Conservation (phyloP, 2,113 vertebrate genomes). For the Gorsachius goisagi region DNA sequence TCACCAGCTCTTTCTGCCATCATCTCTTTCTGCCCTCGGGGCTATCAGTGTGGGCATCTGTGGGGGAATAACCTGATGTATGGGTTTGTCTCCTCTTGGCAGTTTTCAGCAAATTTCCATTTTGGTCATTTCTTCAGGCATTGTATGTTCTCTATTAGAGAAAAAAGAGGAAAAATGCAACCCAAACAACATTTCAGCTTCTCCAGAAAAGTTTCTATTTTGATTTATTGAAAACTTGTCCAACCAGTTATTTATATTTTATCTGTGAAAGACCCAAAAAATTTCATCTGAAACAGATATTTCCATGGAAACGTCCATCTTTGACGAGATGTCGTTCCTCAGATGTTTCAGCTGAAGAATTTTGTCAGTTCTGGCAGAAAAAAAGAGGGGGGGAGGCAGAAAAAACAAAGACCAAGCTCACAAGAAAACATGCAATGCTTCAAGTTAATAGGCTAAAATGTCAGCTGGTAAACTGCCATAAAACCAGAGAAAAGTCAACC, state of each 20-base stretch:
- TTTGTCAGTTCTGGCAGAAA: slow-evolving; percentile 55
- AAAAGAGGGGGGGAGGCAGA: background rate
- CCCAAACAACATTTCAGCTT: slow-evolving; percentile 45
- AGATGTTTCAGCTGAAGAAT: slow-evolving; percentile 62
- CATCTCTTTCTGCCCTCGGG: background rate
- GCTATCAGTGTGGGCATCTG: background rate
- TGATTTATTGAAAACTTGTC: slow-evolving; percentile 60
- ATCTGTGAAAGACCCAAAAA: slow-evolving; percentile 46
- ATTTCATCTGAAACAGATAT: slow-evolving; percentile 46
- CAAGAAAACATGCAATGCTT: slow-evolving; percentile 34
- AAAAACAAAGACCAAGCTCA: slow-evolving; percentile 27
- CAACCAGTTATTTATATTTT: slow-evolving; percentile 65
- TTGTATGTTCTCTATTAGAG: background rate
- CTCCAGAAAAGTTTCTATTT: slow-evolving; percentile 54
- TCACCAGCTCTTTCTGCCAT: background rate
- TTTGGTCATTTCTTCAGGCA: background rate
- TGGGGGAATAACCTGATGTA: background rate
- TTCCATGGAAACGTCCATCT: slow-evolving; percentile 66
- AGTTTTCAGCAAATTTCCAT: background rate
- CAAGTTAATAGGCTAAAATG: slow-evolving; percentile 54
- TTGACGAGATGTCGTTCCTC: slow-evolving; percentile 46
- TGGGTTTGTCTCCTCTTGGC: background rate
- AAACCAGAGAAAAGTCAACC: slow-evolving; percentile 33
- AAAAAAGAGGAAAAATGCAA: slow-evolving; percentile 23
- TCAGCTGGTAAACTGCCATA: slow-evolving; percentile 55